Evolutionary conservation across 2,888 invertebrate genomes (phyloP).

Genomic region (Brenthis daphne): DNA sequence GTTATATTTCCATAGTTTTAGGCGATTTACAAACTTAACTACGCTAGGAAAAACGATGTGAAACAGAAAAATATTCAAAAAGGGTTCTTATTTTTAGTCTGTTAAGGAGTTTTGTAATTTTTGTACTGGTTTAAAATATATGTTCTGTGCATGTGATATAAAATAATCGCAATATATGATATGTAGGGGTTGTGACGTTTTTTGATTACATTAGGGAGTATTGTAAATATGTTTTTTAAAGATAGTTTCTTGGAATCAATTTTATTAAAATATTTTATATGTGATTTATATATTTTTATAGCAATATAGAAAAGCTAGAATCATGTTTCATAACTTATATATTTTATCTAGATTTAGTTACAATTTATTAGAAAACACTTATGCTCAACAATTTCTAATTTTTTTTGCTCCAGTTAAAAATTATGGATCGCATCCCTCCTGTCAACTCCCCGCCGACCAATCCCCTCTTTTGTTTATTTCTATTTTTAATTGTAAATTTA

Average conservation of each 20-base stretch:
- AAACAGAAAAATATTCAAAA: conserved; percentile 13
- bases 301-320: no score
- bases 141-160: conserved; percentile 50
- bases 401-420: no score
- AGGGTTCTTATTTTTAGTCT: conserved; percentile 22
- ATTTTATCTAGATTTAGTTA: no score
- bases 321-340: no score
- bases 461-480: no score
- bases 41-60: conserved; percentile 6
- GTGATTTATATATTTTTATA: no score
- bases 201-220: conserved; percentile 58
- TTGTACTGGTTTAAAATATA: not conserved
- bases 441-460: no score
- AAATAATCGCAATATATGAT: conserved; percentile 56
- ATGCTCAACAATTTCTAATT: no score
- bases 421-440: no score
- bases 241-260: not conserved
- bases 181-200: conserved; percentile 63
- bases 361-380: no score
- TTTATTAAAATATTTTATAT: not conserved
- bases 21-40: conserved; percentile 35
- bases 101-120: conserved; percentile 17
- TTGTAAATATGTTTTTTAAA: not conserved
- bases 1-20: conserved; percentile 74
- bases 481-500: no score